Percentiles rank a stretch among this genome's conserved stretches.
Conservation (phyloP, 2,113 vertebrate species). For the Etia nguti region DNA sequence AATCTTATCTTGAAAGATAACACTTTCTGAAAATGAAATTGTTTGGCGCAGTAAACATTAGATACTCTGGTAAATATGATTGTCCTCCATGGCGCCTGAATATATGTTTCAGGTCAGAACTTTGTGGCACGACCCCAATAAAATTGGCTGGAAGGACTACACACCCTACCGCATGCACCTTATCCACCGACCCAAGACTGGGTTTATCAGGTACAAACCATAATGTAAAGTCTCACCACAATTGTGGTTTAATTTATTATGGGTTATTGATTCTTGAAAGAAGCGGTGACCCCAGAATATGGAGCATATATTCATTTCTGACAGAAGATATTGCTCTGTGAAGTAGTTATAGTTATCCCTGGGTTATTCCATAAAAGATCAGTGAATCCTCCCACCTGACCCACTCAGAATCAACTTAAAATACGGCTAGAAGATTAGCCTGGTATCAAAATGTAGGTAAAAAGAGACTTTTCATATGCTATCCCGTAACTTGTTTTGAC, state of each 20-base stretch:
- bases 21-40: neutral
- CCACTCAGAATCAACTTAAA: neutral
- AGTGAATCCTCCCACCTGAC: neutral
- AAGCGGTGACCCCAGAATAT: neutral
- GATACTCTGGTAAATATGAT: neutral
- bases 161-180: constrained; percentile 96
- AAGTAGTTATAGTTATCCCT: neutral
- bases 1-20: neutral
- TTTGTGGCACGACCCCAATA: constrained; percentile 94
- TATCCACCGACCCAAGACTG: constrained; percentile 90
- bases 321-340: neutral
- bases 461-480: neutral
- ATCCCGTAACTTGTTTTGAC: neutral
- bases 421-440: neutral
- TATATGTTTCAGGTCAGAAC: constrained; percentile 82
- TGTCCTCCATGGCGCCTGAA: neutral
- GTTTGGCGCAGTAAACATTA: neutral
- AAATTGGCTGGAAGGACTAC: constrained; percentile 94
- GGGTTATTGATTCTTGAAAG: neutral
- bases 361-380: neutral
- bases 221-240: neutral
- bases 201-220: constrained; percentile 83
- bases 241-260: neutral
- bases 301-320: neutral
- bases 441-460: neutral